Evolutionary conservation across 2,113 vertebrate species (phyloP).

Genomic region (Cavia aperea): DNA sequence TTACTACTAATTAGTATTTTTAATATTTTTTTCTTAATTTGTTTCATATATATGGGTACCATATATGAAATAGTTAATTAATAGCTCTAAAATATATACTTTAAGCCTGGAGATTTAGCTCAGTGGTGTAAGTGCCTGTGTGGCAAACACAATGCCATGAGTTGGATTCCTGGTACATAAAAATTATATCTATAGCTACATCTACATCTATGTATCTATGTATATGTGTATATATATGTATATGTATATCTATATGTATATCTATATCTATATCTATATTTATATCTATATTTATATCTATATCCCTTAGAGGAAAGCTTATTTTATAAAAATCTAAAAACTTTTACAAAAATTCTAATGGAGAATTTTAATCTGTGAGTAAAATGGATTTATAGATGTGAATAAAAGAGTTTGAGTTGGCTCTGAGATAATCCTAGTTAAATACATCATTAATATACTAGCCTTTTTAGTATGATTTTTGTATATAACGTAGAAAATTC

Average conservation of each 20-base stretch:
- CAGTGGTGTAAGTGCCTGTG: too few relatives aligned
- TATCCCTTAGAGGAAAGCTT: background rate
- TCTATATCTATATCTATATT: too few relatives aligned
- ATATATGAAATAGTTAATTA: background rate
- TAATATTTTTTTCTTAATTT: background rate
- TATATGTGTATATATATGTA: too few relatives aligned
- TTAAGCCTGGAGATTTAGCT: background rate
- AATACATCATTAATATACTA: background rate
- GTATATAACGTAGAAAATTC: background rate
- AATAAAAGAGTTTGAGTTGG: background rate
- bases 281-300: too few relatives aligned
- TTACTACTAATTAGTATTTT: background rate
- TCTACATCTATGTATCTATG: too few relatives aligned
- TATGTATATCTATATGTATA: too few relatives aligned
- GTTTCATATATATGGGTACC: background rate
- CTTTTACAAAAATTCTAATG: background rate
- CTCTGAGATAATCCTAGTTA: background rate
- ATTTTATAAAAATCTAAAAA: constrained; percentile 1
- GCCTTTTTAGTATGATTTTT: background rate
- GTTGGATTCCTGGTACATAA: too few relatives aligned
- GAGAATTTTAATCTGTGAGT: background rate
- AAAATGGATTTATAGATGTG: background rate
- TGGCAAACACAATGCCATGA: too few relatives aligned
- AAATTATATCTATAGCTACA: too few relatives aligned
- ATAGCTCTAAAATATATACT: background rate